Base-by-base conservation (phyloP, 2,113 vertebrate species). In the Micronycteris hirsuta region DNA sequence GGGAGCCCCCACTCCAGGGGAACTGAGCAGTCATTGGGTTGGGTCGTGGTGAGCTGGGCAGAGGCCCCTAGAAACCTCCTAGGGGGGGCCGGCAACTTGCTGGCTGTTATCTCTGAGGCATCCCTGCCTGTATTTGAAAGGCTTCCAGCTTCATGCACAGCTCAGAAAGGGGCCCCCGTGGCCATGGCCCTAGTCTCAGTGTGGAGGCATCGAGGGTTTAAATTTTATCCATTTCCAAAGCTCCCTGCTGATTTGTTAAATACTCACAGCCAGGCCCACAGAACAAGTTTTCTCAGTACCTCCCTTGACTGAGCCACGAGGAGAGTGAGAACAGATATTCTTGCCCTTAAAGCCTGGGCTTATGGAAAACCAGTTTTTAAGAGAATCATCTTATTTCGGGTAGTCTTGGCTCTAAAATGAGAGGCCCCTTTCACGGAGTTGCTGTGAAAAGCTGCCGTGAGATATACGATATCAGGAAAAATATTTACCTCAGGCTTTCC, bases 351-450 rank as follows among this genome's bases (percentile, higher is more conserved):
- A 90, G 81, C 33, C 38, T 77, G 70, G 45, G 26, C 54, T 56
- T 68, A 61, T 78, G 81, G 73, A 90, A 96, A 94, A 95, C 56
- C 11, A 63, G 9, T 87, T 95, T 88, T 67, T 89, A 73, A 77
- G 49, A 93, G 45, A 93, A 93, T 90, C 71, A 88, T 83, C 38
- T 93, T 43, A n/a, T 88, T 96, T 97, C 83, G 58, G 56, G 73
- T 80, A 86, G 73, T 31, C 43, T 70, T 93, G 82, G 78, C 77
- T 88, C 73, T 89, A 82, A 94, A 95, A 85, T 87, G 90, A 97
- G 89, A 76, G 88, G 33, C 38, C 49, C 11, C 56, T 86, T 98
- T 97, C 61, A 96, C 78, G 45, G 16, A 85, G 33, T 94, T 94
- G 71, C 77, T 76, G 56, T 86, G 85, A 77, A 94, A 97, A 95